Evolutionary conservation across 2,797 vertebrate species (phyloP).

Genomic region (Neosilurus mollespiculum): DNA sequence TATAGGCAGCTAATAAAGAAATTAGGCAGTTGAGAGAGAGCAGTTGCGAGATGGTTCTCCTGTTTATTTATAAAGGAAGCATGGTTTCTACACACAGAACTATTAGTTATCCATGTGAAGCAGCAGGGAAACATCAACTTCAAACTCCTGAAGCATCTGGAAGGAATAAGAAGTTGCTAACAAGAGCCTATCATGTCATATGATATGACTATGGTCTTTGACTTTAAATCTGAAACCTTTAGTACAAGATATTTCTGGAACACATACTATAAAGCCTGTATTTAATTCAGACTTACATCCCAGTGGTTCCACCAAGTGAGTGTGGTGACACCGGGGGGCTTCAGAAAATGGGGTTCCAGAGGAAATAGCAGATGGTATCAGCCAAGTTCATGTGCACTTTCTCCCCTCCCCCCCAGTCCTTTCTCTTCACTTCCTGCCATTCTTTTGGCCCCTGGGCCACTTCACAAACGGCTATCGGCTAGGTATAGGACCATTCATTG

Average conservation of each 20-base stretch:
- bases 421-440: slow-evolving; percentile 56
- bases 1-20: slow-evolving; percentile 68
- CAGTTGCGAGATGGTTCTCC: slow-evolving; percentile 58
- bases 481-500: slow-evolving; percentile 71
- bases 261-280: not conserved
- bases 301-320: slow-evolving; percentile 19
- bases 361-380: slow-evolving; percentile 59
- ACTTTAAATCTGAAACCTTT: slow-evolving; percentile 10
- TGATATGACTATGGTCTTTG: not conserved
- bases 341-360: slow-evolving; percentile 42
- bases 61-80: slow-evolving; percentile 86
- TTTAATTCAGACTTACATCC: not conserved
- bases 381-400: slow-evolving; percentile 55
- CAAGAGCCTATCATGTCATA: slow-evolving; percentile 16
- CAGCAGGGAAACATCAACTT: slow-evolving; percentile 79
- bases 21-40: slow-evolving; percentile 41
- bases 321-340: slow-evolving; percentile 21
- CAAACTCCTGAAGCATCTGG: slow-evolving; percentile 68
- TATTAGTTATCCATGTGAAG: slow-evolving; percentile 72
- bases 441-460: slow-evolving; percentile 53
- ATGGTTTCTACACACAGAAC: slow-evolving; percentile 86
- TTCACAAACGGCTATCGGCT: slow-evolving; percentile 65
- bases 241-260: not conserved
- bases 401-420: slow-evolving; percentile 15
- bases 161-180: slow-evolving; percentile 51